A percentile compares a stretch with the other conserved stretches of the same genome.
These are phyloP conservation scores for Drosophila maculinotata DNA, from an alignment of 2,888 invertebrate genomes.

Conservation along the genomic window DNA sequence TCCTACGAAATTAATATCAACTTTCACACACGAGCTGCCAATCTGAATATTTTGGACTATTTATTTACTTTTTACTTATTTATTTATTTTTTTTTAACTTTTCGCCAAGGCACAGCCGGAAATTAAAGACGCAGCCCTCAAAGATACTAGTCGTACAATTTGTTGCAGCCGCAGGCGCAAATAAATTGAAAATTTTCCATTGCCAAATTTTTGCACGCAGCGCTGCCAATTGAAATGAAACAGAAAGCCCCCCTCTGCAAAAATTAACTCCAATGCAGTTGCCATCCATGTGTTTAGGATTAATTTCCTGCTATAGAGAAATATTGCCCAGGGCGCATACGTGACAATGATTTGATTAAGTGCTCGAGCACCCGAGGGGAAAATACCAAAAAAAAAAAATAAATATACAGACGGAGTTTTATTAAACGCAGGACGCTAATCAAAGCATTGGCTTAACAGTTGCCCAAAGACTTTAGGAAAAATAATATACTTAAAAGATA, in stretches of 20 bases:
- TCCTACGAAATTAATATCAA: conserved; percentile 62
- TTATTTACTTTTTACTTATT: conserved; percentile 42
- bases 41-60: conserved; percentile 52
- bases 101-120: conserved; percentile 50
- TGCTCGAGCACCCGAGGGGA: conserved; percentile 9
- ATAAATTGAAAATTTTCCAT: conserved; percentile 76
- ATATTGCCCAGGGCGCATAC: conserved; percentile 55
- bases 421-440: conserved; percentile 5
- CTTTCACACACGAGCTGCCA: conserved; percentile 60
- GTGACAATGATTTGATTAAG: conserved; percentile 80
- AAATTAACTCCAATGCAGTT: conserved; percentile 56
- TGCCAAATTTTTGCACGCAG: conserved; percentile 40
- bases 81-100: conserved; percentile 13
- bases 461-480: too few relatives aligned
- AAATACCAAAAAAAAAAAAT: background rate
- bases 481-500: too few relatives aligned
- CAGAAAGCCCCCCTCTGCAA: conserved; percentile 14
- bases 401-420: background rate
- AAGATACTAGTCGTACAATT: conserved; percentile 33
- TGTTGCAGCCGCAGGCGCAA: conserved; percentile 66
- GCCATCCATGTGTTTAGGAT: conserved; percentile 67
- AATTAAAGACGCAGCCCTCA: conserved; percentile 64
- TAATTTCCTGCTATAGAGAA: conserved; percentile 72
- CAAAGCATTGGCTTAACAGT: background rate
- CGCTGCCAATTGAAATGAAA: conserved; percentile 8